Conservation (phyloP, 2,797 vertebrate species). For the Argyrosomus regius region DNA sequence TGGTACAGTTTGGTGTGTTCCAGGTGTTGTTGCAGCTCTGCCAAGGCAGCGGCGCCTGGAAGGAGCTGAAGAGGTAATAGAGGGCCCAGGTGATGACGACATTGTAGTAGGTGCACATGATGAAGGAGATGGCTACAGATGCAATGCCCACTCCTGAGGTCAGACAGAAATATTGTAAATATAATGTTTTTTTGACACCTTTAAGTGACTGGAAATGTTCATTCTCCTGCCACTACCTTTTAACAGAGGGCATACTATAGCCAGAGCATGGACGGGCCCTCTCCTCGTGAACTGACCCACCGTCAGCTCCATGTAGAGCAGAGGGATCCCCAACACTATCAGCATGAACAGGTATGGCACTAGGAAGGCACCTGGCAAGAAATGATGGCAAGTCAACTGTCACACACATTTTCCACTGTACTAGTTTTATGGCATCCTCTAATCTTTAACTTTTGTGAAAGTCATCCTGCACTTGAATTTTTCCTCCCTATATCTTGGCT, state of each 20-base stretch:
- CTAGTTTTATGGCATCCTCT: constrained; percentile 11
- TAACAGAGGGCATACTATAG: constrained; percentile 82
- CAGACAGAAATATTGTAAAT: constrained; percentile 8
- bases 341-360: constrained; percentile 86
- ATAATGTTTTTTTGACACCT: too few species aligned
- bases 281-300: constrained; percentile 83
- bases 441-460: constrained; percentile 36
- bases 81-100: constrained; percentile 87
- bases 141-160: constrained; percentile 85
- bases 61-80: constrained; percentile 88
- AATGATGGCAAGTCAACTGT: not conserved
- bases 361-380: constrained; percentile 83
- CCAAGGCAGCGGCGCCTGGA: constrained; percentile 84
- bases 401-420: not conserved
- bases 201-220: not conserved
- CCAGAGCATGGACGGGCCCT: constrained; percentile 83
- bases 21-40: constrained; percentile 86
- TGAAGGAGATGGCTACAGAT: constrained; percentile 86
- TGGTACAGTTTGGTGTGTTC: constrained; percentile 83
- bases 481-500: not conserved
- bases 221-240: constrained; percentile 77
- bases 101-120: constrained; percentile 88
- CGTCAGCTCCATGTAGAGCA: constrained; percentile 86
- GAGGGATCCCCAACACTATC: constrained; percentile 85
- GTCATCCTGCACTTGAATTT: not conserved